Evolutionary conservation across 2,113 vertebrate genomes (phyloP), one percentile per base, ranked within the genome.

Genomic region (Syngnathus floridae): DNA sequence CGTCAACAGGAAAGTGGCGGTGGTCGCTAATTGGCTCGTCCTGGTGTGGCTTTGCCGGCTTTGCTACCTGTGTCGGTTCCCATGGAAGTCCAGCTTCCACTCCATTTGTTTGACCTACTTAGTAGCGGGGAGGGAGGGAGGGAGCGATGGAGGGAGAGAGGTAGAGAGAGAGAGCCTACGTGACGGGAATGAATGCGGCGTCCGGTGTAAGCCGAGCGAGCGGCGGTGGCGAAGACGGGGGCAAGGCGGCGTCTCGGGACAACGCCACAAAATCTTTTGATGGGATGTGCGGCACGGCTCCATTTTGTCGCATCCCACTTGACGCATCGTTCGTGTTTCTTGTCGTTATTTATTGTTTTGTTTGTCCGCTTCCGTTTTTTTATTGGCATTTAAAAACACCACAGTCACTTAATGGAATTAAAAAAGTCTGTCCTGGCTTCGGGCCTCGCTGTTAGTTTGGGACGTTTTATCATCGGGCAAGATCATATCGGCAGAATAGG

Each of bases 31-130:
- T 16, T 5, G 4, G 4, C 8, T 3, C 57, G 5, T 60, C 19
- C 21, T 26, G 2, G 11, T 26, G 51, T 22, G 5, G 21, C 51
- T 26, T 13, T 26, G 19, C 51, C 13, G 10, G 51, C n/a, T 54
- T 26, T 3, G 43, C 52, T 65, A 73, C 22, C 31, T 62, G 43
- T 48, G 19, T 65, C 70, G 62, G 52, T 76, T 66, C 41, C 66
- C 1, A 2, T 80, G 31, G 68, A 41, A 62, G 68, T 75, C 60
- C 68, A 45, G 48, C 69, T 79, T 78, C 14, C 62, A 73, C 63
- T 68, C 62, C 54, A 70, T 78, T 71, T 68, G 41, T 78, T 76
- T 85, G 70, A 73, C 62, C 70, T 70, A 62, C 45, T 65, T 63
- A 26, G 64, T 69, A 73, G n/a, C 35, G 43, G 76, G 61, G 62